These are phyloP conservation scores for Cryptus armator DNA, from an alignment of 2,888 invertebrate species.

Conservation along the genomic window DNA sequence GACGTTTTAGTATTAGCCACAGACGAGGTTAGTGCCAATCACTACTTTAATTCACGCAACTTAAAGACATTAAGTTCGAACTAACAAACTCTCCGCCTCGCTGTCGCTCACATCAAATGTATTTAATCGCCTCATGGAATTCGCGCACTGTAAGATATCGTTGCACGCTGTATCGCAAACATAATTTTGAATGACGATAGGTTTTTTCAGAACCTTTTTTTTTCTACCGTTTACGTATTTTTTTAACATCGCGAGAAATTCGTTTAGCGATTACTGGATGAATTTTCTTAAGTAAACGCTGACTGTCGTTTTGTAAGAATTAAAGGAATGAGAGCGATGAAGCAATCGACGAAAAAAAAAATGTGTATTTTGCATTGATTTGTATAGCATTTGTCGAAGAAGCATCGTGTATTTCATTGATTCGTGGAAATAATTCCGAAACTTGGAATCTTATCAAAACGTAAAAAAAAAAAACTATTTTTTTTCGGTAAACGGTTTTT, in stretches of 20 bases:
- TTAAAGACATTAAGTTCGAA: conserved; percentile 58
- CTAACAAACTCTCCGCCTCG: conserved; percentile 61
- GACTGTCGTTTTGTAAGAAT: not conserved
- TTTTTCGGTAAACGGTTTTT: not conserved
- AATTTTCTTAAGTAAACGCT: not conserved
- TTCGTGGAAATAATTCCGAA: not conserved
- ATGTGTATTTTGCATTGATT: not conserved
- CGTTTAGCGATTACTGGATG: not conserved
- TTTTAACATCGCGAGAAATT: not conserved
- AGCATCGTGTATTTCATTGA: not conserved
- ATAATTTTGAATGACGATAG: conserved; percentile 19
- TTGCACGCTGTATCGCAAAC: conserved; percentile 19
- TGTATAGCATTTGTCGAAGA: not conserved
- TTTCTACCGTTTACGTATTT: not conserved
- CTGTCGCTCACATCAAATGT: not conserved
- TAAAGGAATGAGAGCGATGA: not conserved
- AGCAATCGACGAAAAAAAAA: not conserved
- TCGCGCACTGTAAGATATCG: conserved; percentile 27
- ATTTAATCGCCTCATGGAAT: conserved; percentile 32
- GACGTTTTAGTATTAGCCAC: conserved; percentile 90
- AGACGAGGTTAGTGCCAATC: conserved; percentile 83
- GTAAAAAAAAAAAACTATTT: not conserved
- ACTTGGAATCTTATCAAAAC: not conserved
- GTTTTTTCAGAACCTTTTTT: not conserved
- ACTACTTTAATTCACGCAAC: conserved; percentile 53